Evolutionary conservation across 1,140 invertebrate species (phyloP).

Genomic region (Drosophila littoralis): DNA sequence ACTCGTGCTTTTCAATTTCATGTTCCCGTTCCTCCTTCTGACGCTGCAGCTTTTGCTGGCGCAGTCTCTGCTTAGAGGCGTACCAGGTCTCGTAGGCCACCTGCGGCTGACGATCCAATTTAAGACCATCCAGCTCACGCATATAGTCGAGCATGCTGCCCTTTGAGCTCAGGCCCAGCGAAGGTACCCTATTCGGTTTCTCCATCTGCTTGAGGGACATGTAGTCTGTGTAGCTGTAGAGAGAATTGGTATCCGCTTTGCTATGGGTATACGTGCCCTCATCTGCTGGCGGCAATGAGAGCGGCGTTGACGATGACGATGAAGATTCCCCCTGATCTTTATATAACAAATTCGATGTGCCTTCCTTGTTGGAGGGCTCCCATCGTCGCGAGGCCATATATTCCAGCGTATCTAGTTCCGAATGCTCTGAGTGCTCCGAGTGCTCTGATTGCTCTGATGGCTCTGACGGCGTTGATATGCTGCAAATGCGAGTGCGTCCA

Average conservation of each 20-base stretch:
- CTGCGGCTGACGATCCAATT: conserved; percentile 45
- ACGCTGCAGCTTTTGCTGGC: conserved; percentile 6
- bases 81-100: conserved; percentile 57
- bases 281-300: conserved; percentile 8
- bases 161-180: conserved; percentile 32
- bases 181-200: conserved; percentile 27
- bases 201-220: conserved; percentile 27
- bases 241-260: background rate
- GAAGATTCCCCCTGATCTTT: conserved; percentile 5
- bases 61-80: conserved; percentile 40
- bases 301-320: conserved; percentile 13
- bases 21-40: conserved; percentile 11
- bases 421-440: background rate
- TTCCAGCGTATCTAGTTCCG: background rate
- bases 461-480: background rate
- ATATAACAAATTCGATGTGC: background rate
- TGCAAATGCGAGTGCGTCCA: conserved; percentile 4
- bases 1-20: background rate
- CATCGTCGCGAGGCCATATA: background rate
- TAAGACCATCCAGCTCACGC: conserved; percentile 19
- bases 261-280: conserved; percentile 2
- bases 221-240: conserved; percentile 25
- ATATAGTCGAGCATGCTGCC: conserved; percentile 33
- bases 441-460: background rate
- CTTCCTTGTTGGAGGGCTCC: background rate